Percentiles rank a stretch among this genome's conserved stretches.
Evolutionary conservation across 2,113 vertebrate genomes (phyloP).

Genomic region (Nycticebus coucang): DNA sequence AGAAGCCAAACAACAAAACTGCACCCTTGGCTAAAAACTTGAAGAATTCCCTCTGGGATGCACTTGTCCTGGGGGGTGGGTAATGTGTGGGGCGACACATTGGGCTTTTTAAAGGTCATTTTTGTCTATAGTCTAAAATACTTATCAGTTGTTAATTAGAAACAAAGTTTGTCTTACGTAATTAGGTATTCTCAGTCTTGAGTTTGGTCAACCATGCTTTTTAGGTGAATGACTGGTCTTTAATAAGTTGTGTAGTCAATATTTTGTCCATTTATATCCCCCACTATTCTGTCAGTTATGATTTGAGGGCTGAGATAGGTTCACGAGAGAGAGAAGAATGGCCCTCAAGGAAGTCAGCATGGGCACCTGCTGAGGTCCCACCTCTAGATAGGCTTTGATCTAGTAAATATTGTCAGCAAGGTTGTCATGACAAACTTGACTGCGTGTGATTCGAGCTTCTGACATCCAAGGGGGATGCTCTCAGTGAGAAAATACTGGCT

Average conservation of each 20-base stretch:
- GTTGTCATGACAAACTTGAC: not conserved
- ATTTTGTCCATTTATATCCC: not conserved
- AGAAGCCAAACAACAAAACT: not conserved
- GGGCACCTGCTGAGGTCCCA: not conserved
- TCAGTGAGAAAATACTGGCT: fast-evolving
- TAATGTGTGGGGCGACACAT: fast-evolving
- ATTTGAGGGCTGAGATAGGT: not conserved
- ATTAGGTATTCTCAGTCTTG: not conserved
- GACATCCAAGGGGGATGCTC: not conserved
- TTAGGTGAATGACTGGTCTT: not conserved
- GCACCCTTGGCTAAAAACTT: fast-evolving
- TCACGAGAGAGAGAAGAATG: not conserved
- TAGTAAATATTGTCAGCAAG: not conserved
- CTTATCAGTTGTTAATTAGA: not conserved
- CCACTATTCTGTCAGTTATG: not conserved
- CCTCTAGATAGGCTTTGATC: not conserved
- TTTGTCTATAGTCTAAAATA: not conserved
- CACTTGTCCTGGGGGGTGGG: not conserved
- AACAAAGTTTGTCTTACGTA: not conserved
- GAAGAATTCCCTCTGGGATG: fast-evolving
- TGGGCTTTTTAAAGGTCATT: not conserved
- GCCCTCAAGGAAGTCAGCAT: fast-evolving
- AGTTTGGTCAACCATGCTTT: not conserved
- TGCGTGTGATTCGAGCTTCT: fast-evolving
- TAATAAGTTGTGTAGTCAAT: not conserved